Percentiles rank a stretch among this genome's conserved stretches.
Evolutionary conservation across 2,888 invertebrate species (phyloP).

Genomic region (Caenorhabditis afra): DNA sequence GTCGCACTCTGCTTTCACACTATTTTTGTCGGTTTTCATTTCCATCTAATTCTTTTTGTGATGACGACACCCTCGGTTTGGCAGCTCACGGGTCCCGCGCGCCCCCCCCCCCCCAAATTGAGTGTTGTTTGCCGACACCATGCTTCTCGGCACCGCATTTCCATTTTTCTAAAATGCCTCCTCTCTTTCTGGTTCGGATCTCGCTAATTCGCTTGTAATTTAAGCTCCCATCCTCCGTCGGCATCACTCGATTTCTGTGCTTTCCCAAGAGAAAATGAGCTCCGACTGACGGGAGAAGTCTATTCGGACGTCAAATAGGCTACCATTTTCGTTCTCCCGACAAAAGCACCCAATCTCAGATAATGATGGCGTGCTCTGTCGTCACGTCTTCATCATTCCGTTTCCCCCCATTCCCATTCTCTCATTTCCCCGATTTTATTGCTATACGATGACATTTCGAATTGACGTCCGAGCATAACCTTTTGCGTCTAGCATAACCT

Average conservation of each 20-base stretch:
- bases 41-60: conserved; percentile 36
- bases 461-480: neutral
- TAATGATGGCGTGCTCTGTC: neutral
- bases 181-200: conserved; percentile 18
- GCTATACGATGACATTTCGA: conserved; percentile 12
- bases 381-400: conserved; percentile 2
- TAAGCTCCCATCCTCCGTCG: conserved; percentile 35
- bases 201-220: conserved; percentile 57
- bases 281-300: no score
- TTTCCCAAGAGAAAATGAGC: neutral
- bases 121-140: conserved; percentile 50
- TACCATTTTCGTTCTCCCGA: conserved; percentile 6
- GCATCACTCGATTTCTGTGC: conserved; percentile 36
- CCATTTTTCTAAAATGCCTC: conserved; percentile 44
- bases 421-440: conserved; percentile 1
- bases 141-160: conserved; percentile 20
- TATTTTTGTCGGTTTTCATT: conserved; percentile 12
- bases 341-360: conserved; percentile 8
- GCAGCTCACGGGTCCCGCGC: neutral
- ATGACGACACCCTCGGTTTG: conserved; percentile 46
- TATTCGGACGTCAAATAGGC: neutral
- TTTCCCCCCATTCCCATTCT: neutral
- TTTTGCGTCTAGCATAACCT: neutral
- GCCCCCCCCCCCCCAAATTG: conserved; percentile 33
- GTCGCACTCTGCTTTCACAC: neutral